Evolutionary conservation across 1,140 invertebrate genomes (phyloP), one percentile per base, ranked within the genome.

Genomic region (Nylanderia fulva): DNA sequence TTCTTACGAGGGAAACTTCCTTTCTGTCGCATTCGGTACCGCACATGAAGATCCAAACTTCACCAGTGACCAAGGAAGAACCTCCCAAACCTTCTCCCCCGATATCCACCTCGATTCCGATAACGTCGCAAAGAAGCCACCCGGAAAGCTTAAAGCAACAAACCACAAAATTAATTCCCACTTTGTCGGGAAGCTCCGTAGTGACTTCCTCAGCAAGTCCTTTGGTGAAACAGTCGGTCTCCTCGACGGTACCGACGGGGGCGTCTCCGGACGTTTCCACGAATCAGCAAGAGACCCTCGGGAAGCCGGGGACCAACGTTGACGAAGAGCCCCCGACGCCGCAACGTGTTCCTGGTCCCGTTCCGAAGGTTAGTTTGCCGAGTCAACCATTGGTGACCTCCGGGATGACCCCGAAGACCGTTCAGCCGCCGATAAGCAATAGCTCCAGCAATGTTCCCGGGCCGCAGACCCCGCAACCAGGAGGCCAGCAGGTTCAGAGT

Each of bases 1-100:
- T 93, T 33, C 91, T 96, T 24, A 95, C 94, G 9, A 93, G 96
- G 72, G 95, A 96, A 91, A 96, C 95, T 0, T 95, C 95, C 0
- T 96, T 96, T 87, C 92, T 96, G 9, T 95, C 95, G 0, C 95
- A 92, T 88, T 94, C 90, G 4, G 85, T 91, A 0, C 91, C 87
- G 29, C 71, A 86, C 0, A 6, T 85, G 27, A 92, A 92, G 69
- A 85, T 90, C 7, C 92, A 95, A 42, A 94, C 93, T 82, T 94
- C 93, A 7, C 87, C 90, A 6, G 88, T 93, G n/a, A n/a, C n/a
- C 83, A 95, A 95, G 86, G 96, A 96, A 24, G 96, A 96, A 85
- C 92, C 95, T 61, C 92, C 95, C 8, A 96, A 96, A 91, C 94
- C 93, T 82, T 94, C 95, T 15, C 93, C 95, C 13, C 93, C 95